Base-by-base conservation (phyloP, 1,140 invertebrate species). In the Heliconius eleuchia region DNA sequence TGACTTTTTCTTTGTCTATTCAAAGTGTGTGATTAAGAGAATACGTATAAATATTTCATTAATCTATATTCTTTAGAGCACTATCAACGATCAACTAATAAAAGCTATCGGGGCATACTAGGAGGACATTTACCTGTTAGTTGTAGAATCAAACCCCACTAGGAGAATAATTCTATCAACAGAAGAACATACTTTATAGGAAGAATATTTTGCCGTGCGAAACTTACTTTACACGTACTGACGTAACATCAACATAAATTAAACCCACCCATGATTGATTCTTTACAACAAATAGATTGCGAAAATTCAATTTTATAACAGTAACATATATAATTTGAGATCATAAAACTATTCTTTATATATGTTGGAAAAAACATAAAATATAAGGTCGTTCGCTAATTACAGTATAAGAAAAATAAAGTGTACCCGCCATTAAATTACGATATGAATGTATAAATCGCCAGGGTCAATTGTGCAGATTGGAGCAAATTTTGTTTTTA, bases 341-440 rank as follows among this genome's bases (percentile, higher is more conserved):
- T 74, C 52, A 34, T 74, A 57, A 74, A 74, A 74, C 19, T 74
- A 57, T 37, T 50, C 19, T 74, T 52, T 42, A 46, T 4, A 55
- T 74, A 74, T 55, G 50, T 11, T 30, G 9, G 30, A n/a, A 42
- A 30, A 66, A 27, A 57, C 55, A 52, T 52, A 52, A 73, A 73
- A 73, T 19, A 9, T 27, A 52, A 73, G 46, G 30, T 57, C 46
- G 52, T 34, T 55, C 18, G 23, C 60, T 27, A 66, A 66, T 13
- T 66, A 66, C 60, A 23, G n/a, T 66, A 16, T 27, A 66, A 11
- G 30, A 30, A 66, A 66, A 66, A 30, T 66, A 66, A 16, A 66
- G 27, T 27, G 30, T 3, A 66, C 60, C n/a, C 3, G 60, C 3
- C 30, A 66, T 30, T 30, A 66, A 13, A 8, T 66, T 66, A 27